Evolutionary conservation across 1,140 invertebrate genomes (phyloP).

Genomic region (Phymastichus coffea): DNA sequence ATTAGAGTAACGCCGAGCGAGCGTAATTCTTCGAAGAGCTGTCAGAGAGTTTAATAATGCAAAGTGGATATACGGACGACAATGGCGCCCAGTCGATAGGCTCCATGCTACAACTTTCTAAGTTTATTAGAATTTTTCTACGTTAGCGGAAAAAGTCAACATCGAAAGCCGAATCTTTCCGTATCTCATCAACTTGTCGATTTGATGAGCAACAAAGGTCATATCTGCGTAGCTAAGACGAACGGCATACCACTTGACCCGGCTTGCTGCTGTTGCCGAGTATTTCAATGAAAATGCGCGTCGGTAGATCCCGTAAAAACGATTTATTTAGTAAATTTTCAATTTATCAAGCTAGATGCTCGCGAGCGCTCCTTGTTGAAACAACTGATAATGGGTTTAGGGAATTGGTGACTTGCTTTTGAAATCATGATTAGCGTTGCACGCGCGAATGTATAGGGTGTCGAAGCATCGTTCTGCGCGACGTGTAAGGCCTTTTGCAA

Average conservation of each 20-base stretch:
- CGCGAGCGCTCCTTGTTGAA: slow-evolving; percentile 6
- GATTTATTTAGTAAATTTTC: slow-evolving; percentile 24
- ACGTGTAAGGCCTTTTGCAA: slow-evolving; percentile 7
- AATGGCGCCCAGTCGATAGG: background rate
- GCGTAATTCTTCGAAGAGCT: background rate
- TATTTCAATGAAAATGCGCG: too few relatives aligned
- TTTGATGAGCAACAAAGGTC: too few relatives aligned
- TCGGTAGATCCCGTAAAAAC: too few relatives aligned
- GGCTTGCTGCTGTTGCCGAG: too few relatives aligned
- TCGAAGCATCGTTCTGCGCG: background rate
- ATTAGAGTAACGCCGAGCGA: slow-evolving; percentile 20
- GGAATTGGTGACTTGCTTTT: slow-evolving; percentile 28
- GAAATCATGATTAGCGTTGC: slow-evolving; percentile 12
- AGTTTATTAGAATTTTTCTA: too few relatives aligned
- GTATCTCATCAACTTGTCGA: too few relatives aligned
- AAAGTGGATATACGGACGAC: slow-evolving; percentile 18
- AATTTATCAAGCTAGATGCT: background rate
- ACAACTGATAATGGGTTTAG: slow-evolving; percentile 28
- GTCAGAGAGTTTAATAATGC: slow-evolving; percentile 20
- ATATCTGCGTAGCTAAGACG: too few relatives aligned
- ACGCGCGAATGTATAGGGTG: background rate
- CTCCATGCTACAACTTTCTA: too few relatives aligned
- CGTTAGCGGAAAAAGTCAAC: too few relatives aligned
- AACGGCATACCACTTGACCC: too few relatives aligned
- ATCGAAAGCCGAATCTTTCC: too few relatives aligned